Base-by-base conservation (phyloP, 2,797 vertebrate species). In the Triplophysa yarkandensis region DNA sequence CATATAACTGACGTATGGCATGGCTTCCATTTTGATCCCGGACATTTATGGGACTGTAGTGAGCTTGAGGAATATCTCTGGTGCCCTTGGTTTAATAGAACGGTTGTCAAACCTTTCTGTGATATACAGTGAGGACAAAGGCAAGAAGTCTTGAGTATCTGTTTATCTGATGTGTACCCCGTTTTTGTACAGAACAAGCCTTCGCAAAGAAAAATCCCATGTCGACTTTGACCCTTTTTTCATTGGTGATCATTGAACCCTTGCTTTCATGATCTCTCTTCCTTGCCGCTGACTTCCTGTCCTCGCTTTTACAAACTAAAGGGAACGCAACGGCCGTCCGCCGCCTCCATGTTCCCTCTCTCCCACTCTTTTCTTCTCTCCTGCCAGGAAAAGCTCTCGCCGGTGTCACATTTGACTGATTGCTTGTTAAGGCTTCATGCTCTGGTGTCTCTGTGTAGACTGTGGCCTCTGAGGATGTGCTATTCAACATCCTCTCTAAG, bases 21-120 rank as follows among this genome's bases (percentile, higher is more conserved):
- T 84, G 82, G 90, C 83, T 88, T 90, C 90, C 89, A 90, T 92
- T 92, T 91, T 88, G 86, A 89, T 89, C 87, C 80, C 79, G 66
- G 91, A 92, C 91, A 91, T 90, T 93, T 92, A 92, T 92, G 90
- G 89, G 88, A 83, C 88, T 83, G 83, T 67, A 79, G 89, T 88
- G 89, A 91, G 90, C 87, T 86, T 93, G 89, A 91, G 87, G 87
- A 87, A 92, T 93, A 87, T 89, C 87, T 89, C 86, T 77, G 71
- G 84, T 91, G 92, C 88, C 92, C 91, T 93, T 93, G 92, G 89
- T 90, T 91, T 93, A 91, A 92, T 92, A 90, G 91, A 87, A 86
- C 89, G 90, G 88, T 88, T 91, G 89, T 89, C 90, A 89, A 81
- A 87, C 86, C 85, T 87, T 85, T 83, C 86, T 92, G 50, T 52